phyloP scores from a whole-genome alignment of 2,113 vertebrate species.

The Scortum barcoo region DNA sequence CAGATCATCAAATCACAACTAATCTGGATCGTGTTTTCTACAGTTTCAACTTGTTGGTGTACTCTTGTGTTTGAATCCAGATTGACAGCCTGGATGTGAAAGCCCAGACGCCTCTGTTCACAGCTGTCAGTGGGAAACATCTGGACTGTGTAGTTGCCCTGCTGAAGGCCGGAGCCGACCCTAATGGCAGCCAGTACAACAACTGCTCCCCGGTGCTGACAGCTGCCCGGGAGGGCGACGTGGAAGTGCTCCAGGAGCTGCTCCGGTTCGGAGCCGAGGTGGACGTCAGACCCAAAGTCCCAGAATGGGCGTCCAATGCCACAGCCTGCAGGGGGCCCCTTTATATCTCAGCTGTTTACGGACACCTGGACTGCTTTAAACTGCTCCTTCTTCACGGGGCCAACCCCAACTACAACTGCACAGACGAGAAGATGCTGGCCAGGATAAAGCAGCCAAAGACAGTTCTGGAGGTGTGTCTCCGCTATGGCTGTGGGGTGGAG shows the following conservation, averaged over 20 bases:
- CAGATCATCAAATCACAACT: background rate
- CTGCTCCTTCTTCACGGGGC: conserved; percentile 90
- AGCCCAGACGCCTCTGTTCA: conserved; percentile 95
- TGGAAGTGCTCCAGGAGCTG: conserved; percentile 87
- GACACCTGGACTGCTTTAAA: conserved; percentile 92
- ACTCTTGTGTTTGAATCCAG: conserved; percentile 51
- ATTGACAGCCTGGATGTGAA: conserved; percentile 93
- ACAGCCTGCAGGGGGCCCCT: conserved; percentile 90
- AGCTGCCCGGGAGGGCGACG: conserved; percentile 88
- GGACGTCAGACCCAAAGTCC: conserved; percentile 88
- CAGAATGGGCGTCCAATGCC: conserved; percentile 88
- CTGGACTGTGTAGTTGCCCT: conserved; percentile 88
- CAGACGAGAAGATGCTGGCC: conserved; percentile 83
- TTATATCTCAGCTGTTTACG: conserved; percentile 91
- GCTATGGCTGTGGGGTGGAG: conserved; percentile 86
- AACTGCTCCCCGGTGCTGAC: conserved; percentile 92
- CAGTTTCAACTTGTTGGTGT: background rate
- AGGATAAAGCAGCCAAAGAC: conserved; percentile 89
- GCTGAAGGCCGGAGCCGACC: conserved; percentile 90
- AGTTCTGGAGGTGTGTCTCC: conserved; percentile 91
- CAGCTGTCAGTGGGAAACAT: conserved; percentile 92
- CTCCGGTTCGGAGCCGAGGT: conserved; percentile 87
- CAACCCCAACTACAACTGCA: conserved; percentile 94
- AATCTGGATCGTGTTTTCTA: background rate
- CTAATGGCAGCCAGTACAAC: conserved; percentile 91